These are phyloP conservation scores for Seladonia tumulorum DNA, from an alignment of 2,888 invertebrate genomes.

Conservation along the genomic window DNA sequence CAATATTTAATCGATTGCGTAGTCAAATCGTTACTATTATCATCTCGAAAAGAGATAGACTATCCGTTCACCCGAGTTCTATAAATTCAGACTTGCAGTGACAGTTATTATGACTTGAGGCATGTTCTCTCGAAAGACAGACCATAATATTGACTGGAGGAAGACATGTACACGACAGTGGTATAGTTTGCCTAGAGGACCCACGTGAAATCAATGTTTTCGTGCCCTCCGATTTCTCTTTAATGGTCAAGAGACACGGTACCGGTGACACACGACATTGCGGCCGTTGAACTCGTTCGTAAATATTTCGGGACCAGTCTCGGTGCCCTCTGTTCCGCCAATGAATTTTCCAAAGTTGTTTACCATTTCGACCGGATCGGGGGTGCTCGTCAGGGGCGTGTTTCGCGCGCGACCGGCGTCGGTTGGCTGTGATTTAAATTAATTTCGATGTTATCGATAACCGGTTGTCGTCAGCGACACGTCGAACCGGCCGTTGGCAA, in stretches of 20 bases:
- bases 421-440: constrained; percentile 5
- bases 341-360: neutral
- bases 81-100: neutral
- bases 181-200: neutral
- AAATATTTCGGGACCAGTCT: neutral
- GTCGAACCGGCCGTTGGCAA: constrained; percentile 33
- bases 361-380: neutral
- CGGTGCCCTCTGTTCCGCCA: neutral
- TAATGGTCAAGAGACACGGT: neutral
- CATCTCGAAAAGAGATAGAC: neutral
- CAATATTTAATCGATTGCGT: too few relatives aligned
- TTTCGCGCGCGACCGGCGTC: neutral
- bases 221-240: neutral
- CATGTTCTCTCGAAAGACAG: neutral
- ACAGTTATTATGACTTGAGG: neutral
- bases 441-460: constrained; percentile 32
- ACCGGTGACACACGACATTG: neutral
- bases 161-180: neutral
- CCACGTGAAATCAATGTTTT: neutral
- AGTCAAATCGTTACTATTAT: too few relatives aligned
- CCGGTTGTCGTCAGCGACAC: constrained; percentile 17
- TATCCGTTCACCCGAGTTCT: too few relatives aligned
- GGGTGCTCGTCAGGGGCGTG: neutral
- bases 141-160: neutral
- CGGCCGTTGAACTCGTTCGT: neutral